Conservation (phyloP, 2,888 invertebrate genomes). For the Dasypogon diadema region DNA sequence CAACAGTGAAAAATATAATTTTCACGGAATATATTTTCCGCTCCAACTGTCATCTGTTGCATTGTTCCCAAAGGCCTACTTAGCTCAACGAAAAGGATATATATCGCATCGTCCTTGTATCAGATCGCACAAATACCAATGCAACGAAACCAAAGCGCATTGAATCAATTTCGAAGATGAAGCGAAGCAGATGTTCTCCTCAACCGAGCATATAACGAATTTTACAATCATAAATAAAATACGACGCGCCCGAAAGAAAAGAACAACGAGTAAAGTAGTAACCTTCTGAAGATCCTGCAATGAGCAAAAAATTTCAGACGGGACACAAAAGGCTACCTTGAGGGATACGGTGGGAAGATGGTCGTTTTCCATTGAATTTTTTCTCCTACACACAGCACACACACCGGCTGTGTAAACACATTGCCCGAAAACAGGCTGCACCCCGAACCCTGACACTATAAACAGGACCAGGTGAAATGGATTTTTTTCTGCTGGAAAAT, state of each 20-base stretch:
- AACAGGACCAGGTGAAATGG: constrained; percentile 45
- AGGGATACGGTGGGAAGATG: constrained; percentile 46
- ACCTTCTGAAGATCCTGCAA: constrained; percentile 23
- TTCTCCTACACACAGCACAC: constrained; percentile 40
- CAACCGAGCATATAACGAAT: neutral
- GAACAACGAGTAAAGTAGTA: constrained; percentile 22
- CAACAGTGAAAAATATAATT: constrained; percentile 8
- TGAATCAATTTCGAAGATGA: constrained; percentile 14
- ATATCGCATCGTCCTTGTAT: constrained; percentile 12
- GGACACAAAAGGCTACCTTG: constrained; percentile 41
- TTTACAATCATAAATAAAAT: neutral
- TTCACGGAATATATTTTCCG: constrained; percentile 42
- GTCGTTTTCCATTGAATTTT: constrained; percentile 28
- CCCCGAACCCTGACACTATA: neutral
- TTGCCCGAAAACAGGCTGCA: constrained; percentile 34
- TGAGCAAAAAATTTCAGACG: constrained; percentile 8
- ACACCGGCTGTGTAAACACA: constrained; percentile 45
- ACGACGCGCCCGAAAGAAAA: neutral
- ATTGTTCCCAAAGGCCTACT: constrained; percentile 25
- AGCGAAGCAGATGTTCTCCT: constrained; percentile 35
- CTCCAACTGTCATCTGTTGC: constrained; percentile 38
- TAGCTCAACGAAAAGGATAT: neutral
- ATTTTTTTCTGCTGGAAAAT: neutral
- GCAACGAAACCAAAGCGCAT: constrained; percentile 3
- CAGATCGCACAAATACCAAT: neutral